Evolutionary conservation across 2,797 vertebrate genomes (phyloP), one percentile per base, ranked within the genome.

Genomic region (Podarcis siculus): DNA sequence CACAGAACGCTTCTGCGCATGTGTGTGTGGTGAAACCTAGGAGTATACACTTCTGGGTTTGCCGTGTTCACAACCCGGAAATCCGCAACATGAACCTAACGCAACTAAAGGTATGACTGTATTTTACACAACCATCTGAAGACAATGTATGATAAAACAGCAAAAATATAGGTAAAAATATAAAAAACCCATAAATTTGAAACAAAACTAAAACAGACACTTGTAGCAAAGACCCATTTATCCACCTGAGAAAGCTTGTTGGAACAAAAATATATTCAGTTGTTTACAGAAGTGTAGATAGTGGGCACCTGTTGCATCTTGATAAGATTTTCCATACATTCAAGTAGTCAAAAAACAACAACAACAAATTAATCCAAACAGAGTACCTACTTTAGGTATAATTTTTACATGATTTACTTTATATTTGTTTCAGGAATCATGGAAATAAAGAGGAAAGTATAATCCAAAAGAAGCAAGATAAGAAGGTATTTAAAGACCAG

Each of bases 401-500:
- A 49, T 1, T 0, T 83, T 91, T 94, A 90, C 89, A 80, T 39
- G 88, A 42, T 8, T 12, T 86, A 91, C 25, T 88, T 79, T 94
- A 94, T 93, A 83, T 89, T 93, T 89, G 1, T 89, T 90, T 87
- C 93, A 97, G 93, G 91, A 96, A 77, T 17, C 75, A 87, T 79
- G 39, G 49, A 83, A 88, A 42, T 86, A 87, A 92, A 64, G 39
- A 9, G 69, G 94, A 95, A 94, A 49, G 79, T 77, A 88, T 58
- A 85, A n/a, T 73, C 49, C 91, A 92, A 94, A 76, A 79, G 66
- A 96, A 95, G 87, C 67, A 55, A 92, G 87, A 80, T 30, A 94
- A 95, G 93, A 95, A 91, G 90, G 97, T 97, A 95, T 61, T 85
- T 81, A 32, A 66, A 80, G 80, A 55, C 49, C 49, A 73, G 42